Conservation (phyloP, 2,113 vertebrate species). For the Canis aureus region DNA sequence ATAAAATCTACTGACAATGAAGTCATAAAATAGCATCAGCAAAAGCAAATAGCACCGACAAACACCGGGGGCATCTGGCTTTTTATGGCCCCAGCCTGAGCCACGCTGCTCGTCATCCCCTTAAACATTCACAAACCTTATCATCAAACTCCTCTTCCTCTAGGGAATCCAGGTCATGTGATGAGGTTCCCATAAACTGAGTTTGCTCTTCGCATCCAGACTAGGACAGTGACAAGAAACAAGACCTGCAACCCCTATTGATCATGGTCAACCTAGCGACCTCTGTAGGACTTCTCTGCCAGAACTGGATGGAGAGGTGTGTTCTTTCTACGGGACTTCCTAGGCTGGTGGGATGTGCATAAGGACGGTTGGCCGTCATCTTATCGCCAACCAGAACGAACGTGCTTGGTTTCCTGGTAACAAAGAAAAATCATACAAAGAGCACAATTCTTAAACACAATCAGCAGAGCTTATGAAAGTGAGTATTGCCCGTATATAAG, state of each 20-base stretch:
- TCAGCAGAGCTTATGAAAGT: not conserved
- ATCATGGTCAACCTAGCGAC: not conserved
- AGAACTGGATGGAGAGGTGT: not conserved
- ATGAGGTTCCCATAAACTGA: not conserved
- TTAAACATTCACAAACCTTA: not conserved
- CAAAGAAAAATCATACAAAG: not conserved
- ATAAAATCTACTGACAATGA: not conserved
- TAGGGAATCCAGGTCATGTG: not conserved
- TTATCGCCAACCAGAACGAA: not conserved
- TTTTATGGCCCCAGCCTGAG: not conserved
- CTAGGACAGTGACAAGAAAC: not conserved
- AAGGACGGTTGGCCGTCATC: not conserved
- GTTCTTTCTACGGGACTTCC: not conserved
- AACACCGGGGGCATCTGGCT: not conserved
- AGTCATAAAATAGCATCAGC: slow-evolving; percentile 26
- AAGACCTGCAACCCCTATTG: not conserved
- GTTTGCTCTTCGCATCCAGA: not conserved
- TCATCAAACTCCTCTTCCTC: not conserved
- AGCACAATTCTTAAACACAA: not conserved
- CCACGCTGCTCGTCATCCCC: not conserved
- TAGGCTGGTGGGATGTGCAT: not conserved
- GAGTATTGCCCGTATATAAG: not conserved
- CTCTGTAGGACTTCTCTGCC: not conserved
- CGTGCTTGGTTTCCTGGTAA: not conserved
- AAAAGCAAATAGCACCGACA: not conserved